phyloP scores from a whole-genome alignment of 2,113 vertebrate species.

The Alligator sinensis region DNA sequence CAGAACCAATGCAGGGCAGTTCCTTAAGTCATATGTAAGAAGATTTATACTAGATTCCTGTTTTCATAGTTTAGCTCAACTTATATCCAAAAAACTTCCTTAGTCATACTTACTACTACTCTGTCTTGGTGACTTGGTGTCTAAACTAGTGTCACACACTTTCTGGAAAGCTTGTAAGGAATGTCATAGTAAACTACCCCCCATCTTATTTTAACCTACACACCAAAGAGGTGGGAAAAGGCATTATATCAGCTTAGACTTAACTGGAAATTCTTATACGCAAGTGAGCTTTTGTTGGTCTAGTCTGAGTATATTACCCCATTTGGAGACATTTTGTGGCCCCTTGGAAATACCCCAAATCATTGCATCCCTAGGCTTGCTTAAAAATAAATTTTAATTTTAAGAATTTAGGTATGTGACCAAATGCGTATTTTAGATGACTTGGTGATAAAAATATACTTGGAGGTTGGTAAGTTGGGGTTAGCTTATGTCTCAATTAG shows the following conservation, averaged over 20 bases:
- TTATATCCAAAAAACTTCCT: not conserved
- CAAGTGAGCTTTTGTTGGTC: not conserved
- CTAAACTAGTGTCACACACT: not conserved
- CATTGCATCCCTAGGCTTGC: not conserved
- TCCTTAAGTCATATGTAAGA: not conserved
- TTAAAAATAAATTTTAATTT: not conserved
- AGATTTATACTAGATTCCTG: not conserved
- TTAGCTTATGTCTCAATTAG: too few relatives aligned
- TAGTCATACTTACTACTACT: not conserved
- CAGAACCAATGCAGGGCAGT: not conserved
- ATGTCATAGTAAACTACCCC: not conserved
- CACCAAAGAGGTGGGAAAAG: not conserved
- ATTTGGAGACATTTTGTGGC: not conserved
- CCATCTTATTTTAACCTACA: not conserved
- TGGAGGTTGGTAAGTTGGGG: not conserved
- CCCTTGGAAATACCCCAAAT: not conserved
- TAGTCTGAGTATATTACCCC: not conserved
- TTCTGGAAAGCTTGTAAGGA: not conserved
- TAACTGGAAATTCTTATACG: not conserved
- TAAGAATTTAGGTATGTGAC: not conserved
- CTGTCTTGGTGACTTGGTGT: not conserved
- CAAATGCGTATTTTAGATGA: not conserved
- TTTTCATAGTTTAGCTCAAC: not conserved
- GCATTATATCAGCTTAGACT: not conserved
- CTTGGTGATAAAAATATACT: not conserved